Conservation (phyloP, 30 jellyfish, hydroid and myxozoan genomes). For the Nemopilema nomurai region DNA sequence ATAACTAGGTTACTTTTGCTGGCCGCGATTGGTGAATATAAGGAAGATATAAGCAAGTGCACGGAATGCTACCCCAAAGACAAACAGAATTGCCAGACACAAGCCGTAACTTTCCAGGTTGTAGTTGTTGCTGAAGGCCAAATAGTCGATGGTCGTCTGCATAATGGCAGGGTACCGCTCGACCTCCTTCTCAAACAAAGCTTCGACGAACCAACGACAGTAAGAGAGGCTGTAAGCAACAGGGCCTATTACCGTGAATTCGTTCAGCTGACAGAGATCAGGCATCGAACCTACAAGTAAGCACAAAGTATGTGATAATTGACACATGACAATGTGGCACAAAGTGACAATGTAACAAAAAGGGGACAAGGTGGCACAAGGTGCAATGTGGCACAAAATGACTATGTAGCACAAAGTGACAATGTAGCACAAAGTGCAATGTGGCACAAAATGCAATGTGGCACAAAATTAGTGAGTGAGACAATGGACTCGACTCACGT, state of each 20-base stretch:
- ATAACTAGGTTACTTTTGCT: constrained; percentile 49
- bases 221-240: constrained; percentile 49
- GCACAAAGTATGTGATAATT: background rate
- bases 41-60: constrained; percentile 37
- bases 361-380: background rate
- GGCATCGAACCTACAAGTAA: constrained; percentile 53
- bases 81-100: constrained; percentile 14
- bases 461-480: too few species aligned
- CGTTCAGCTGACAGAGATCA: constrained; percentile 25
- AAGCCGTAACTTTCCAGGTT: constrained; percentile 24
- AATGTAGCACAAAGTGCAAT: too few species aligned
- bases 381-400: background rate
- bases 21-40: constrained; percentile 50
- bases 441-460: too few species aligned
- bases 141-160: constrained; percentile 21
- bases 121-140: constrained; percentile 22
- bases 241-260: constrained; percentile 37
- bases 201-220: constrained; percentile 53
- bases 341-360: background rate
- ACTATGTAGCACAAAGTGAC: too few species aligned
- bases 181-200: constrained; percentile 47
- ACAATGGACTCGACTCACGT: too few species aligned
- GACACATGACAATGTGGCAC: background rate
- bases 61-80: constrained; percentile 42
- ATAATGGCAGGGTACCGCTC: constrained; percentile 43